Evolutionary conservation across 2,113 vertebrate species (phyloP), one percentile per base, ranked within the genome.

Genomic region (Romanogobio albipinnatus): DNA sequence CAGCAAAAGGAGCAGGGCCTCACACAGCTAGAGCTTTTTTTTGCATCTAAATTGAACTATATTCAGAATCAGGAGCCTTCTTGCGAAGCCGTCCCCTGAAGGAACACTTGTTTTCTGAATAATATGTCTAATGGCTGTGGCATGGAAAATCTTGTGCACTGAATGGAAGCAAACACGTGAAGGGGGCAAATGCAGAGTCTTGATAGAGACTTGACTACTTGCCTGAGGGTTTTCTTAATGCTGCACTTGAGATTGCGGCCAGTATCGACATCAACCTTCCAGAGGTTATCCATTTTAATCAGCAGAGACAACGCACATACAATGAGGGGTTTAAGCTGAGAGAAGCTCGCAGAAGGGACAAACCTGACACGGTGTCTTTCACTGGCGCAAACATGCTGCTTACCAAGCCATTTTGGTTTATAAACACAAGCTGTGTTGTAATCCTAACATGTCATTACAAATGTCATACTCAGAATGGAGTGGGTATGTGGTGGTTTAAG

Each of bases 41-140:
- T 71, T 58, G 81, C 66, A 82, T 82, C 64, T 73, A 82, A 82
- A 82, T 82, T 71, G 66, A 71, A 82, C 81, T 58, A 71, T 82
- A 82, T 82, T 81, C 43, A 68, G 79, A 81, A 51, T 73, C 81
- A 58, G 81, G 13, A 71, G 81, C 17, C 33, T 71, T 73, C 51
- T 73, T 53, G 66, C 49, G 49, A 82, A 81, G 45, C 43, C 11
- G 29, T 51, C 13, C 61, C 78, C 79, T 13, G 11, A 26, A 81
- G 79, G 22, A 22, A 81, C 1, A 26, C 78, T 51, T 9, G 15
- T 66, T 64, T 81, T 29, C 78, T 66, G 61, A 81, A 79, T 19
- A 47, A 14, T 68, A 33, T 51, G 24, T 81, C 61, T 81, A 81
- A 81, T 81, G 79, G 59, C 47, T 68, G 59, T 81, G 61, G 59